phyloP scores from a whole-genome alignment of 2,888 invertebrate genomes.

The Eupithecia insigniata region DNA sequence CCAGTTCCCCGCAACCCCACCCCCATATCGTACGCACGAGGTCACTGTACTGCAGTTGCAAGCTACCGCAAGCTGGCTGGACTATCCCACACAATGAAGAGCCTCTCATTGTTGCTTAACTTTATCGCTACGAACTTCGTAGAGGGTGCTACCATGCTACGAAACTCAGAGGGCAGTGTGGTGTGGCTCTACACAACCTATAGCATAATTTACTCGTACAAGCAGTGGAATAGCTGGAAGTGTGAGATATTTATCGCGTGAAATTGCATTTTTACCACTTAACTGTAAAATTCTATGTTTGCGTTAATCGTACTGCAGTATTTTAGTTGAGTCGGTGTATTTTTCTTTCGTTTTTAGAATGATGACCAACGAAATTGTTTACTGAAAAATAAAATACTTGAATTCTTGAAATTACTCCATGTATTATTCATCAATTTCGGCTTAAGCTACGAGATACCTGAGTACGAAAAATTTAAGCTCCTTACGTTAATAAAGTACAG shows the following conservation, averaged over 20 bases:
- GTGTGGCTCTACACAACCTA: constrained; percentile 24
- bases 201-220: constrained; percentile 14
- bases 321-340: background rate
- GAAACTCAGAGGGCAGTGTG: constrained; percentile 32
- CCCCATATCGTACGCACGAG: constrained; percentile 78
- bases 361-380: background rate
- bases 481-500: constrained; percentile 10
- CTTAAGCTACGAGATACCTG: constrained; percentile 1
- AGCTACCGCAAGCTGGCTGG: constrained; percentile 75
- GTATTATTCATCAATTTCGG: background rate
- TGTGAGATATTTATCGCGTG: constrained; percentile 11
- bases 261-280: constrained; percentile 14
- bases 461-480: background rate
- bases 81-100: constrained; percentile 53
- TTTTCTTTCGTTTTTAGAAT: background rate
- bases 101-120: constrained; percentile 40
- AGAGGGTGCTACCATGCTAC: constrained; percentile 18
- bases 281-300: constrained; percentile 4
- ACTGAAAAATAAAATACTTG: background rate
- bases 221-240: constrained; percentile 11
- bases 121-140: constrained; percentile 19
- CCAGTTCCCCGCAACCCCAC: constrained; percentile 56
- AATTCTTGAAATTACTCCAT: background rate
- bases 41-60: constrained; percentile 84
- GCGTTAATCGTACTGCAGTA: constrained; percentile 8